phyloP scores from a whole-genome alignment of 2,888 invertebrate species.

The Stegana nigrithorax region DNA sequence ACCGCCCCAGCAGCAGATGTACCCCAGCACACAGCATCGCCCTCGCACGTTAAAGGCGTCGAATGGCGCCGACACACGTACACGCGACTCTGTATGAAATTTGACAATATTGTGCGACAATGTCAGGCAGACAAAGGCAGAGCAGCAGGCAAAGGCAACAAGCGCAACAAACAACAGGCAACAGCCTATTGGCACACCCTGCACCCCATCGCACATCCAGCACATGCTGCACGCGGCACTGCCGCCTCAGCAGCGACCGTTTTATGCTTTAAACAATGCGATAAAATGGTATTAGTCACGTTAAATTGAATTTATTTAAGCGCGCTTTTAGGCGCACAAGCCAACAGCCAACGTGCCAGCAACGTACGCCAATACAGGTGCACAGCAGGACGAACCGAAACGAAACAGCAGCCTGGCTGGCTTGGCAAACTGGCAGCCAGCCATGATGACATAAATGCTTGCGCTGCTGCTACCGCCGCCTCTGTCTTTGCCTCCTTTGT shows the following conservation, averaged over 20 bases:
- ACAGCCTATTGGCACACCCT: background rate
- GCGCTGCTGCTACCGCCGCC: slow-evolving; percentile 29
- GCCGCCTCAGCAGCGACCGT: slow-evolving; percentile 17
- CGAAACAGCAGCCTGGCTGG: background rate
- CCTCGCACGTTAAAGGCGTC: slow-evolving; percentile 27
- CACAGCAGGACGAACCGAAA: background rate
- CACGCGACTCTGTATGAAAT: slow-evolving; percentile 36
- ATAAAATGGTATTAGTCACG: slow-evolving; percentile 60
- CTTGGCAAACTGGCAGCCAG: slow-evolving; percentile 25
- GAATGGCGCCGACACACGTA: slow-evolving; percentile 11
- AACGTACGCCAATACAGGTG: background rate
- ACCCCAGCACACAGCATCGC: slow-evolving; percentile 31
- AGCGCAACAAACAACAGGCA: slow-evolving; percentile 5
- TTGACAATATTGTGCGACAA: slow-evolving; percentile 52
- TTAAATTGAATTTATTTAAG: slow-evolving; percentile 62
- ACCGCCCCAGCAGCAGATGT: slow-evolving; percentile 23
- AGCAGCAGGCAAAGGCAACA: slow-evolving; percentile 18
- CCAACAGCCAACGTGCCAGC: slow-evolving; percentile 10
- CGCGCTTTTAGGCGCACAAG: slow-evolving; percentile 56
- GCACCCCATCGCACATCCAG: slow-evolving; percentile 17
- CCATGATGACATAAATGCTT: slow-evolving; percentile 4
- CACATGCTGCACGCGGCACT: slow-evolving; percentile 33
- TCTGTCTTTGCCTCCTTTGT: no score
- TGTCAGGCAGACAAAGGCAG: no score
- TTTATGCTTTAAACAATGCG: slow-evolving; percentile 59